Evolutionary conservation across 2,888 invertebrate genomes (phyloP), one percentile per base, ranked within the genome.

Genomic region (Taphrorychus bicolor): DNA sequence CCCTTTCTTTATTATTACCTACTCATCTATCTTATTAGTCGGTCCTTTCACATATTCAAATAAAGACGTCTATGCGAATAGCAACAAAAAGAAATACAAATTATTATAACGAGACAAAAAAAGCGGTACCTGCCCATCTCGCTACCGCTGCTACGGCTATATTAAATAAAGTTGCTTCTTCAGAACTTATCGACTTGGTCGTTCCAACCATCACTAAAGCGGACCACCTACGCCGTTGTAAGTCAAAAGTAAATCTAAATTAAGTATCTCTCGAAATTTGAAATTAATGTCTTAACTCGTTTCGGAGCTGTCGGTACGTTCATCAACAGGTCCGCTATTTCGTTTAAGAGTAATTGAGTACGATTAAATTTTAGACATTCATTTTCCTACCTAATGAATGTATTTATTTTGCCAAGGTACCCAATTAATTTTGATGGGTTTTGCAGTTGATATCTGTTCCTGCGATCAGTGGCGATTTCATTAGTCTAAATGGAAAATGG

Each of bases 181-280:
- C 32, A 11, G 32, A 32, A 32, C 32, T 32, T 32, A 32, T 32
- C 32, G 32, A 32, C 32, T 32, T 32, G 32, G 32, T 32, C 32
- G 32, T 32, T 32, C 32, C 32, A 32, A 32, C 32, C 32, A 32
- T 32, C 32, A 32, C 61, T 63, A 68, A 53, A 32, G 53, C 19
- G 74, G 79, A 79, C 79, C 79, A 79, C 79, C 79, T 78, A 78
- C 78, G 73, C 76, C 71, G 75, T 71, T 73, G 73, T 73, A 73
- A 75, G 74, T 72, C 72, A 71, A 57, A 74, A 76, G 70, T 71
- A 73, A 75, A 75, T 74, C 74, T 70, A 73, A 75, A 75, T 74
- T 74, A 73, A 73, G 73, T 66, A 74, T 73, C 76, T 71, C 72
- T 73, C 69, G 72, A 76, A 74, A 74, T 74, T 73, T 75, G 72